Evolutionary conservation across 2,888 invertebrate genomes (phyloP).

Genomic region (Philonicus albiceps): DNA sequence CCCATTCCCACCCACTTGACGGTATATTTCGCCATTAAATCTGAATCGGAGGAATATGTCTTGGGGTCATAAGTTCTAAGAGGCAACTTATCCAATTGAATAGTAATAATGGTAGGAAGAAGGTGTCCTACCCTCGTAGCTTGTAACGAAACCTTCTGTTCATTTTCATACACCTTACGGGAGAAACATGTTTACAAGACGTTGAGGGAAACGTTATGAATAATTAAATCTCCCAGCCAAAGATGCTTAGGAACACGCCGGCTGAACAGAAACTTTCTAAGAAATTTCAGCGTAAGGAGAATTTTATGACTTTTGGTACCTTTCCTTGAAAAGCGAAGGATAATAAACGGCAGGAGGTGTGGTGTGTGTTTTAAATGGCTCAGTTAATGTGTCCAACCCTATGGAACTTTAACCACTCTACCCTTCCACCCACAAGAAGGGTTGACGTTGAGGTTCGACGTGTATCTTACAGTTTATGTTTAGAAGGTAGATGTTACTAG

Average conservation of each 20-base stretch:
- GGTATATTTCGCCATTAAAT: slow-evolving; percentile 28
- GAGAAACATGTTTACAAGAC: slow-evolving; percentile 29
- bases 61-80: slow-evolving; percentile 38
- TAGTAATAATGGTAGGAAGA: not conserved
- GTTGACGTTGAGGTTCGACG: not conserved
- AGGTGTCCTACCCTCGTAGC: not conserved
- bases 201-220: slow-evolving; percentile 35
- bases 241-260: not conserved
- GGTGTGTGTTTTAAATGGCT: not conserved
- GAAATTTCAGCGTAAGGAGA: slow-evolving; percentile 33
- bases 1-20: not conserved
- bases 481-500: not conserved
- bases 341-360: not conserved
- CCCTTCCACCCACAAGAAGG: not conserved
- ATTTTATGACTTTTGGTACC: slow-evolving; percentile 36
- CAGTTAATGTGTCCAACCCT: slow-evolving; percentile 9
- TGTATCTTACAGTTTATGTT: not conserved
- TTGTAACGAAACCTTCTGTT: not conserved
- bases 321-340: not conserved
- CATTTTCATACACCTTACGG: not conserved
- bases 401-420: not conserved
- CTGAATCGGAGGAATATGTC: slow-evolving; percentile 31
- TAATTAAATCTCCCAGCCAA: slow-evolving; percentile 35
- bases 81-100: slow-evolving; percentile 36
- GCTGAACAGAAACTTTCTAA: slow-evolving; percentile 23